Evolutionary conservation across 2,113 vertebrate genomes (phyloP).

Genomic region (Cepphus grylle): DNA sequence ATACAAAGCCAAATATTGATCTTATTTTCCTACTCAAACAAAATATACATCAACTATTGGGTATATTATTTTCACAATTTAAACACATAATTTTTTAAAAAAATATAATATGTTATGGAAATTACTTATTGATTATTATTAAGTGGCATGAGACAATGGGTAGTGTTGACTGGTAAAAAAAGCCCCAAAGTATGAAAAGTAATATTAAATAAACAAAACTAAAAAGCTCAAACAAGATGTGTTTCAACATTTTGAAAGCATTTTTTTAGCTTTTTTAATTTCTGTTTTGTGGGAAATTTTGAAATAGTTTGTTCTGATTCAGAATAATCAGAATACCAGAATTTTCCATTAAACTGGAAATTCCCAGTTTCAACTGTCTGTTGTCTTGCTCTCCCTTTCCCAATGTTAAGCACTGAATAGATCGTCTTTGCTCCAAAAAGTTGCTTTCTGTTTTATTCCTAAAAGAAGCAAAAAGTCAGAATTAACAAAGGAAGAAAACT

Average conservation of each 20-base stretch:
- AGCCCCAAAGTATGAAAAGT: neutral
- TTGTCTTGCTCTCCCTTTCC: conserved; percentile 13
- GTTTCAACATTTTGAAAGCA: conserved; percentile 16
- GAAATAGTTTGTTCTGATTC: conserved; percentile 41
- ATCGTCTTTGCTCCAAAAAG: neutral
- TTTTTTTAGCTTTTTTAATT: neutral
- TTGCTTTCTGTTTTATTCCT: neutral
- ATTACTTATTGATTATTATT: neutral
- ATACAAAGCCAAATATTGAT: neutral
- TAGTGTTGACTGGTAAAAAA: neutral
- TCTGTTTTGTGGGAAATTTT: conserved; percentile 48
- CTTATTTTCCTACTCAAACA: neutral
- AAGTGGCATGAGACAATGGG: neutral
- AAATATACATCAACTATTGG: neutral
- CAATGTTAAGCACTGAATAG: neutral
- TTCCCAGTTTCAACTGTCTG: conserved; percentile 19
- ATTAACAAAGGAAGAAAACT: neutral
- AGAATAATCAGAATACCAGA: conserved; percentile 32
- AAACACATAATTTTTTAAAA: neutral
- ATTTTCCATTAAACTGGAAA: conserved; percentile 56
- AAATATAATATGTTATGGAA: neutral
- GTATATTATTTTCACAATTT: neutral
- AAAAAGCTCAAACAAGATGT: neutral
- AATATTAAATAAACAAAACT: neutral
- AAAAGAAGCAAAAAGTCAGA: neutral